These are phyloP conservation scores for Acanthaster planci DNA, from an alignment of 35 echinoderm and acorn worm species.

Conservation along the genomic window DNA sequence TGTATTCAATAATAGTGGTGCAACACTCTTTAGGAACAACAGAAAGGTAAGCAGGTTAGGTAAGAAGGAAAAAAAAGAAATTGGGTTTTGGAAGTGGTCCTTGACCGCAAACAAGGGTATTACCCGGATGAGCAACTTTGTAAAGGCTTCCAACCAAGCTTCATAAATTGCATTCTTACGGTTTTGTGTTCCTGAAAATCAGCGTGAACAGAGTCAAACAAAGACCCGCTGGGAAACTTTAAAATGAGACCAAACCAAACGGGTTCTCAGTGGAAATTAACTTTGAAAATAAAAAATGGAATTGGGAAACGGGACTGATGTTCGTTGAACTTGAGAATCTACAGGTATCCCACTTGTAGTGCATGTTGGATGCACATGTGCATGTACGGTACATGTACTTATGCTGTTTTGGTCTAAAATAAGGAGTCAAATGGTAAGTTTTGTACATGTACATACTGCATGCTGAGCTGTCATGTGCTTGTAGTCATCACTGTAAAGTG, in stretches of 20 bases:
- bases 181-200: constrained; percentile 2
- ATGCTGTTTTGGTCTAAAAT: background rate
- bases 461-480: no score
- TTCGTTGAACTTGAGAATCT: background rate
- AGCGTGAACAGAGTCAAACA: background rate
- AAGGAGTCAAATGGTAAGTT: no score
- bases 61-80: no score
- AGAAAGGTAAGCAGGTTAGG: no score
- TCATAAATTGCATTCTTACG: background rate
- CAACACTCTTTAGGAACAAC: no score
- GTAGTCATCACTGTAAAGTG: no score
- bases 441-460: no score
- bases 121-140: background rate
- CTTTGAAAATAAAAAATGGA: background rate
- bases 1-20: no score
- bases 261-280: background rate
- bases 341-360: background rate
- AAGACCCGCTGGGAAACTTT: background rate
- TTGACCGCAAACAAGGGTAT: constrained; percentile 17
- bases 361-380: background rate
- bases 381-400: background rate
- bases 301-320: background rate
- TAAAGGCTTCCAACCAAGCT: background rate
- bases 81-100: background rate
- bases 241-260: background rate